These are phyloP conservation scores for Subanguina moxae DNA, from an alignment of 1,140 invertebrate species.

Conservation along the genomic window DNA sequence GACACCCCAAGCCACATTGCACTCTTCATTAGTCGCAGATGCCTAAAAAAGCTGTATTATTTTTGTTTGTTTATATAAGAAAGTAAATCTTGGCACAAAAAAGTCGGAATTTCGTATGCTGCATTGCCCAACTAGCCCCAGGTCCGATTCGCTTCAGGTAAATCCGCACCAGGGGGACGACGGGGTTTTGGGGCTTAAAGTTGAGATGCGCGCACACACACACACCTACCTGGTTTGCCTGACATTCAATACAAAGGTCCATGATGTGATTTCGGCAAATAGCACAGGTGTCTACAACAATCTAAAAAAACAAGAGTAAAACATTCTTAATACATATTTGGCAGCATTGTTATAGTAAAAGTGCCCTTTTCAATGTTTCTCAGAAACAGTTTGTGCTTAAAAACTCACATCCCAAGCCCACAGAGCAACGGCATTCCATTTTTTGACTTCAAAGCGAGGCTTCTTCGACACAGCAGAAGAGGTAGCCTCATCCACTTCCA, in stretches of 20 bases:
- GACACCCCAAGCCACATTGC: constrained; percentile 98
- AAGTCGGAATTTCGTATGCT: too few species aligned
- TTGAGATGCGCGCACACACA: too few species aligned
- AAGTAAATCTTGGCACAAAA: too few species aligned
- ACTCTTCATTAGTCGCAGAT: constrained; percentile 72
- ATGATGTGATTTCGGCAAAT: constrained; percentile 99
- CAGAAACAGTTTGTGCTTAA: too few species aligned
- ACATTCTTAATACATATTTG: too few species aligned
- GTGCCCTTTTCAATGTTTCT: too few species aligned
- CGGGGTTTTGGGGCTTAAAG: too few species aligned
- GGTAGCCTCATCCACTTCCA: constrained; percentile 35
- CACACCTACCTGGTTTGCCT: constrained; percentile 78
- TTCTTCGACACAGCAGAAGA: constrained; percentile 9
- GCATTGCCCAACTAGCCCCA: too few species aligned
- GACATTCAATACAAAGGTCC: constrained; percentile 99
- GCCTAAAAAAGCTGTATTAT: constrained; percentile 21
- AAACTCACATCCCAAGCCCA: constrained; percentile 72
- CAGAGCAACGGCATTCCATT: constrained; percentile 66
- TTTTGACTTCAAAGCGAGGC: constrained; percentile 41
- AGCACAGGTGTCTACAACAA: constrained; percentile 98
- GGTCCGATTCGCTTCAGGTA: too few species aligned
- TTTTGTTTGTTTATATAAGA: too few species aligned
- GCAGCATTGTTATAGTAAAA: too few species aligned
- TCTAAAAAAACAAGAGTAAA: constrained; percentile 62
- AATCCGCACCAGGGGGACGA: too few species aligned